These are phyloP conservation scores for Podarcis lilfordi DNA, from an alignment of 2,797 vertebrate genomes.

Conservation along the genomic window DNA sequence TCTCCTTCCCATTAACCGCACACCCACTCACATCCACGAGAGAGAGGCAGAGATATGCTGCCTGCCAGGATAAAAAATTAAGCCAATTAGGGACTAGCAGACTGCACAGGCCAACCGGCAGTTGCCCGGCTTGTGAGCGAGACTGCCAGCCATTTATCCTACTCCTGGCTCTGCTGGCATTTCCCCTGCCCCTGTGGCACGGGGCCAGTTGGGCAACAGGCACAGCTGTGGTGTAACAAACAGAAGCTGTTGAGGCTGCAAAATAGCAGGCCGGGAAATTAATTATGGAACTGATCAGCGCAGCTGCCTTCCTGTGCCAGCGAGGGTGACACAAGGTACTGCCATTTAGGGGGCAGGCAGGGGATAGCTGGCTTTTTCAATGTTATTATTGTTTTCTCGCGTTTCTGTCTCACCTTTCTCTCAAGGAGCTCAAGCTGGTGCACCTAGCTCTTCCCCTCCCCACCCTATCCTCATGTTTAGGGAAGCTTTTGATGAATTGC, in stretches of 20 bases:
- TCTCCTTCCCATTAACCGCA: not conserved
- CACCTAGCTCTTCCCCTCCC: too few relatives aligned
- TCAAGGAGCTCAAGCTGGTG: too few relatives aligned
- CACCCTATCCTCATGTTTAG: too few relatives aligned
- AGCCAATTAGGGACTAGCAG: not conserved
- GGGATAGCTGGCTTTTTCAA: not conserved
- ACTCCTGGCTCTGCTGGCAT: not conserved
- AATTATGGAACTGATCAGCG: not conserved
- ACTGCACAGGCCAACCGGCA: not conserved
- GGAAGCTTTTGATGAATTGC: too few relatives aligned
- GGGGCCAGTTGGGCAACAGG: not conserved
- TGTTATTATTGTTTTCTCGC: too few relatives aligned
- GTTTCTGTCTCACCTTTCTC: too few relatives aligned
- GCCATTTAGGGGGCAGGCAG: not conserved
- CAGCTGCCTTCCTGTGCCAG: not conserved
- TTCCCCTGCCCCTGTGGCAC: not conserved
- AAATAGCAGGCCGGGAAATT: slow-evolving; percentile 14
- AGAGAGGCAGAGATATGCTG: not conserved
- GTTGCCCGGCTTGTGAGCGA: not conserved
- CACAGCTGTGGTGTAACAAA: not conserved
- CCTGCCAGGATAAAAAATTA: slow-evolving; percentile 29
- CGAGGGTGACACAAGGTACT: not conserved
- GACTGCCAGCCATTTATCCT: slow-evolving; percentile 9
- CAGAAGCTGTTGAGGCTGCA: not conserved
- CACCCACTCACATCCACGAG: too few relatives aligned